A percentile compares a stretch with the other conserved stretches of the same genome.
These are phyloP conservation scores for Mola mola DNA, from an alignment of 2,113 vertebrate genomes.

Conservation along the genomic window DNA sequence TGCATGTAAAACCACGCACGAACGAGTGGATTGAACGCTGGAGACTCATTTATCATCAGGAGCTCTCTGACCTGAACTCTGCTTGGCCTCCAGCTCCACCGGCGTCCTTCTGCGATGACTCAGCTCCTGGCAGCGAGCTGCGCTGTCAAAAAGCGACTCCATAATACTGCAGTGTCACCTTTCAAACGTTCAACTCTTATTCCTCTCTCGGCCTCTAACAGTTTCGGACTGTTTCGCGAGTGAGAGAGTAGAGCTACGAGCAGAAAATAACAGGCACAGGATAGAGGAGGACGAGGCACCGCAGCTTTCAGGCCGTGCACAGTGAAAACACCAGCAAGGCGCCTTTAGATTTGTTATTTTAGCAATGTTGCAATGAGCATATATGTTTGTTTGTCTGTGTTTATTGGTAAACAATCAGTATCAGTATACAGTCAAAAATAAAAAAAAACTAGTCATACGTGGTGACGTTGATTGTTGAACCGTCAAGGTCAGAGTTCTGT, in stretches of 20 bases:
- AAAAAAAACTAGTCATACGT: no score
- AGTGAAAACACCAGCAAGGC: no score
- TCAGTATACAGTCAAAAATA: no score
- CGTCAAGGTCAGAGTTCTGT: not conserved
- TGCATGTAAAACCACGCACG: constrained; percentile 37
- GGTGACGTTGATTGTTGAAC: no score
- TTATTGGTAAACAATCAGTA: no score
- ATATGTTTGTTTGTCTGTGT: no score
- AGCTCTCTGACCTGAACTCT: constrained; percentile 23
- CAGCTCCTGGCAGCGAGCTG: constrained; percentile 28
- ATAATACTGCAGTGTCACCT: constrained; percentile 16
- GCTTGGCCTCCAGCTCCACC: constrained; percentile 2
- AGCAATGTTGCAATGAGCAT: no score
- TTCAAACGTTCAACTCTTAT: constrained; percentile 26
- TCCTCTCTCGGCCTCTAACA: constrained; percentile 16
- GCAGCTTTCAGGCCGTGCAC: no score
- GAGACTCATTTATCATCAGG: constrained; percentile 39
- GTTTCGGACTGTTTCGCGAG: constrained; percentile 4
- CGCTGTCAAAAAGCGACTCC: constrained; percentile 17
- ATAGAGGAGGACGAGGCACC: no score
- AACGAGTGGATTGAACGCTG: constrained; percentile 36
- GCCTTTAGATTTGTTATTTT: no score
- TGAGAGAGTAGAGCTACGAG: no score
- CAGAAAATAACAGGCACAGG: no score
- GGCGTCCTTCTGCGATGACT: constrained; percentile 19